Conservation (phyloP, 2,113 vertebrate genomes). For the Cettia cetti region DNA sequence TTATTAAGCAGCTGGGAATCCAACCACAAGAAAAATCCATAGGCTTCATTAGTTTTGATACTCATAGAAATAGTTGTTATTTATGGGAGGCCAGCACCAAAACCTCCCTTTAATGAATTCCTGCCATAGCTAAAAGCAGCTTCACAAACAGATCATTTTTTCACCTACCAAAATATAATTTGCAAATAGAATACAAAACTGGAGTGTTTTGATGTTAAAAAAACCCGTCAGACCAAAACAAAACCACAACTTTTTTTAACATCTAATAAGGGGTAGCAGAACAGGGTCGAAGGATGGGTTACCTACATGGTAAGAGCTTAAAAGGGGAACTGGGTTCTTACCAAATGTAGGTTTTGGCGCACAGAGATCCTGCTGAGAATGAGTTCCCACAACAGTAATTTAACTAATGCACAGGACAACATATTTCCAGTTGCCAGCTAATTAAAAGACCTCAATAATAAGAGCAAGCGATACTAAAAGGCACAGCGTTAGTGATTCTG, state of each 20-base stretch:
- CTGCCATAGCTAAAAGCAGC: not conserved
- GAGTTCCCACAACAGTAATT: not conserved
- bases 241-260: not conserved
- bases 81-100: not conserved
- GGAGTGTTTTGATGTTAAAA: not conserved
- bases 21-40: not conserved
- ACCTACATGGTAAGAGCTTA: not conserved
- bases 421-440: not conserved
- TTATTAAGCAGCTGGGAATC: not conserved
- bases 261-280: not conserved
- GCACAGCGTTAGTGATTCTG: rapidly evolving
- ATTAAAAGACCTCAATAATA: not conserved
- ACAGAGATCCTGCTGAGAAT: not conserved
- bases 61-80: not conserved
- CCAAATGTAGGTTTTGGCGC: not conserved
- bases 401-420: not conserved
- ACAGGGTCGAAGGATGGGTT: not conserved
- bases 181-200: not conserved
- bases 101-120: not conserved
- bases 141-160: not conserved
- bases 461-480: not conserved
- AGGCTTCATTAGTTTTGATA: not conserved
- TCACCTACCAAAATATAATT: not conserved
- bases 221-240: not conserved
- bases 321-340: not conserved